Percentiles rank a stretch among this genome's conserved stretches.
phyloP scores from a whole-genome alignment of 2,113 vertebrate species.

The Pachyramphus minor region DNA sequence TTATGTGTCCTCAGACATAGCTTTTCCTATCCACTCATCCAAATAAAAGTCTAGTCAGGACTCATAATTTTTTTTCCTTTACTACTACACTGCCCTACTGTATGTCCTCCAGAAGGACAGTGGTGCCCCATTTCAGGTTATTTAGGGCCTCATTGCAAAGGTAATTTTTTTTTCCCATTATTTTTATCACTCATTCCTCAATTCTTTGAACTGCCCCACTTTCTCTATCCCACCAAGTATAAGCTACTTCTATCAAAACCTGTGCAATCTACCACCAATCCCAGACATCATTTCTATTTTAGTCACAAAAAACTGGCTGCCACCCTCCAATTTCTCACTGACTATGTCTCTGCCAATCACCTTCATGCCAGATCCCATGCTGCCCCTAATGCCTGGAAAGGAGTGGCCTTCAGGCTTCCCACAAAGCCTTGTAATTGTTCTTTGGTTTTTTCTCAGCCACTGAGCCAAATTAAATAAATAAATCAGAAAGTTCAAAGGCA shows the following conservation, averaged over 20 bases:
- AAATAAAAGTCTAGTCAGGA: neutral
- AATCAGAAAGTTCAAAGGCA: neutral
- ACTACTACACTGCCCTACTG: neutral
- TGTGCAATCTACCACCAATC: slow-evolving; percentile 30
- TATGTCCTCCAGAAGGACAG: neutral
- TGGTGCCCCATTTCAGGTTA: neutral
- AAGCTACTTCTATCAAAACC: slow-evolving; percentile 14
- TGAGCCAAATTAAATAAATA: slow-evolving; percentile 13
- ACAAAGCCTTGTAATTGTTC: neutral
- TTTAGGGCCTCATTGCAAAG: neutral
- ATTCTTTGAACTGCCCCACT: slow-evolving; percentile 15
- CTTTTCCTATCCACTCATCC: neutral
- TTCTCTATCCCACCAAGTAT: slow-evolving; percentile 7
- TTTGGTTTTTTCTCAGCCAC: neutral
- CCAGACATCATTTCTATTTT: slow-evolving; percentile 41
- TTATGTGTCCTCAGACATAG: neutral
- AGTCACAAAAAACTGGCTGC: slow-evolving; percentile 24
- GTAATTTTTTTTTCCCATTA: slow-evolving; percentile 39
- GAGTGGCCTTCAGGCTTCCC: neutral
- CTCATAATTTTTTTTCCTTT: neutral
- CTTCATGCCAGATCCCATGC: neutral
- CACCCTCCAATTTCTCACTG: neutral
- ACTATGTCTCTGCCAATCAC: slow-evolving; percentile 19
- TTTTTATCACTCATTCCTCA: slow-evolving; percentile 21
- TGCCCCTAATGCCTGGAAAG: neutral